These are phyloP conservation scores for Desmophyllum pertusum DNA, from an alignment of 92 coral and sea anemone genomes.

Conservation along the genomic window DNA sequence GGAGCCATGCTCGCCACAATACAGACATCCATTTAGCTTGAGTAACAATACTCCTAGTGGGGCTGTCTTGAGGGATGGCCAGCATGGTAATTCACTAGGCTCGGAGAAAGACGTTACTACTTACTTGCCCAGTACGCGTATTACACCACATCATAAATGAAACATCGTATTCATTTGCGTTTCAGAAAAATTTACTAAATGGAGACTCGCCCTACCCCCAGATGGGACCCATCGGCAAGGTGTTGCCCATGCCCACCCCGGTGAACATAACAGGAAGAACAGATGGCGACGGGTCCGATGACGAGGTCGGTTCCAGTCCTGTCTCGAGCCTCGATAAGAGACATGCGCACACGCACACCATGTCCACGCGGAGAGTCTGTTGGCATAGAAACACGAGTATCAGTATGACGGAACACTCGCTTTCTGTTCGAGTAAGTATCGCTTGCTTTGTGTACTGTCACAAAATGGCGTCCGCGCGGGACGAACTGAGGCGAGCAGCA, in stretches of 20 bases:
- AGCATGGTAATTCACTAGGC: not conserved
- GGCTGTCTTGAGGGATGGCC: too few species aligned
- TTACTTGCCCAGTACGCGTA: too few species aligned
- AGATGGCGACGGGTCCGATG: slow-evolving; percentile 84
- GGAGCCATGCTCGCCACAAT: too few species aligned
- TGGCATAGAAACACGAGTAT: slow-evolving; percentile 99
- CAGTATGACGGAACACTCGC: slow-evolving; percentile 90
- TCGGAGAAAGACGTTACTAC: too few species aligned
- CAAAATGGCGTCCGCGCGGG: not conserved
- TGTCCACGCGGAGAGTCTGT: slow-evolving; percentile 98
- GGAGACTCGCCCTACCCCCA: slow-evolving; percentile 73
- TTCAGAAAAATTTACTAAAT: slow-evolving; percentile 53
- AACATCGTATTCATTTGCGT: not conserved
- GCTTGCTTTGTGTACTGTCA: not conserved
- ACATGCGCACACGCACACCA: slow-evolving; percentile 97
- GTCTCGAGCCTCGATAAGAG: slow-evolving; percentile 91
- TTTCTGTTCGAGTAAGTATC: slow-evolving; percentile 90
- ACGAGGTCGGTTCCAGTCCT: slow-evolving; percentile 76
- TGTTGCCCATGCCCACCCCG: slow-evolving; percentile 86
- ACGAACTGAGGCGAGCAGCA: not conserved
- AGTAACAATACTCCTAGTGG: too few species aligned
- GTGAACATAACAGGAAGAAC: slow-evolving; percentile 69
- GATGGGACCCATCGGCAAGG: slow-evolving; percentile 65
- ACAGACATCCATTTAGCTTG: too few species aligned
- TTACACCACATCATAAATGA: not conserved